Conservation (phyloP, 2,888 invertebrate species). For the Xestobium rufovillosum region DNA sequence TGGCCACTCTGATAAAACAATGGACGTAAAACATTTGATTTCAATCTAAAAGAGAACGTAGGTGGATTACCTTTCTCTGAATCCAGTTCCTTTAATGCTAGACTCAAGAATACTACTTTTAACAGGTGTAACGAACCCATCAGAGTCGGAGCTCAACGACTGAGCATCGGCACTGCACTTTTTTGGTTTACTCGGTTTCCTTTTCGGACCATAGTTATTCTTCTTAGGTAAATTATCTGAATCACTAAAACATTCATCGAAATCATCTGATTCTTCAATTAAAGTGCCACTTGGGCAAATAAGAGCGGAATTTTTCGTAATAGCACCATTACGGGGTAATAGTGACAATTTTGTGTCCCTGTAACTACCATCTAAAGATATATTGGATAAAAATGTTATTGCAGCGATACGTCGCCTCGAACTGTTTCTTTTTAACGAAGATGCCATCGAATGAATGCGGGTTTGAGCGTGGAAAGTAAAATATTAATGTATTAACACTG, state of each 20-base stretch:
- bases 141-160: slow-evolving; percentile 69
- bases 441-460: background rate
- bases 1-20: background rate
- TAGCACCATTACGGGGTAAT: slow-evolving; percentile 41
- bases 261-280: slow-evolving; percentile 39
- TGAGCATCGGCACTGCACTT: slow-evolving; percentile 42
- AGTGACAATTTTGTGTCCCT: slow-evolving; percentile 58
- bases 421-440: slow-evolving; percentile 46
- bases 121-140: slow-evolving; percentile 59
- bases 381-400: slow-evolving; percentile 89
- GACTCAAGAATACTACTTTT: slow-evolving; percentile 43
- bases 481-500: slow-evolving; percentile 20
- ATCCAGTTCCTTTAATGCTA: slow-evolving; percentile 36
- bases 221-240: slow-evolving; percentile 25
- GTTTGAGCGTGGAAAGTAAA: too few species aligned
- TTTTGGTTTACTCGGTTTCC: slow-evolving; percentile 13
- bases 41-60: too few species aligned
- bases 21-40: background rate
- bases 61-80: slow-evolving; percentile 59
- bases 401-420: slow-evolving; percentile 85
- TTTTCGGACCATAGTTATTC: slow-evolving; percentile 18
- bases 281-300: slow-evolving; percentile 27
- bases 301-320: slow-evolving; percentile 29
- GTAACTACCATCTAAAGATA: slow-evolving; percentile 81
- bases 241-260: slow-evolving; percentile 37